Percentiles rank a stretch among this genome's conserved stretches.
phyloP scores from a whole-genome alignment of 1,140 invertebrate species.

The Apis laboriosa region DNA sequence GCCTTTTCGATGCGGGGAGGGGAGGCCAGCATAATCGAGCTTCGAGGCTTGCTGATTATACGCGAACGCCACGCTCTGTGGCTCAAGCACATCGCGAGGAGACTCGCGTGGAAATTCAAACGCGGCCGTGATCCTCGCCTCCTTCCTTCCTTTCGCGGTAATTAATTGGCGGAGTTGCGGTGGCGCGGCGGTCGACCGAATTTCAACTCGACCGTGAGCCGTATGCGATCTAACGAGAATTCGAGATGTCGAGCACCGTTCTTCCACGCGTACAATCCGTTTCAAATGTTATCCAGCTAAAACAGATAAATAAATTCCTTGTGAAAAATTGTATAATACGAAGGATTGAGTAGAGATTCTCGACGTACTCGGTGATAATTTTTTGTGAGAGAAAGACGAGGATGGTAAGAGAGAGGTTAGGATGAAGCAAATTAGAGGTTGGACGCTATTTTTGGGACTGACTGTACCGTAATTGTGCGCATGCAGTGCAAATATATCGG shows the following conservation, averaged over 20 bases:
- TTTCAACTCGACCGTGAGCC: constrained; percentile 52
- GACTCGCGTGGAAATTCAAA: constrained; percentile 66
- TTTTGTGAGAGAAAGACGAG: no score
- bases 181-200: constrained; percentile 50
- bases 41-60: constrained; percentile 61
- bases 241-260: neutral
- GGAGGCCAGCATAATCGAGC: constrained; percentile 56
- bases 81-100: constrained; percentile 66
- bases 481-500: neutral
- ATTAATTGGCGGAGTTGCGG: constrained; percentile 59
- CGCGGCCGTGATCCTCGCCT: constrained; percentile 52
- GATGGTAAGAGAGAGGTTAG: no score
- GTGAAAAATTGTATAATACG: no score
- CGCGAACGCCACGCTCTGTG: constrained; percentile 65
- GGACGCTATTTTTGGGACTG: neutral
- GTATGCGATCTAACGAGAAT: constrained; percentile 27
- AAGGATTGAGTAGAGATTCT: no score
- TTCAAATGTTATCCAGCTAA: no score
- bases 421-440: no score
- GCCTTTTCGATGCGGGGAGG: neutral
- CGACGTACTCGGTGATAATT: no score
- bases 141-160: constrained; percentile 58
- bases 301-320: no score
- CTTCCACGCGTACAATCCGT: neutral
- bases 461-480: neutral